Percentiles rank a stretch among this genome's conserved stretches.
These are phyloP conservation scores for Eciton burchellii DNA, from an alignment of 1,140 invertebrate genomes.

Conservation along the genomic window DNA sequence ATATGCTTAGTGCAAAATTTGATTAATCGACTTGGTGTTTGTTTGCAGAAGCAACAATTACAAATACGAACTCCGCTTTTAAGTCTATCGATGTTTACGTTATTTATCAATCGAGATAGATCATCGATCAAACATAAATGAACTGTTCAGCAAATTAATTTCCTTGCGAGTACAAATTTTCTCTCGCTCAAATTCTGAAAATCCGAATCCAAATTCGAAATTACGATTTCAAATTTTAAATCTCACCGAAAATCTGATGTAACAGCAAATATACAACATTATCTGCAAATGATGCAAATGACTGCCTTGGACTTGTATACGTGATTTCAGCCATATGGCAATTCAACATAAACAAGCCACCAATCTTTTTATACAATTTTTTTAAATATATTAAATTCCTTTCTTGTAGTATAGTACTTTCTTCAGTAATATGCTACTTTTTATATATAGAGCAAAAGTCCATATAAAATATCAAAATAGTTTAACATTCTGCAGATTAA, in stretches of 20 bases:
- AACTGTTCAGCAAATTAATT: not conserved
- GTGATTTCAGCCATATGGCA: conserved; percentile 21
- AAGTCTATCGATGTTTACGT: not conserved
- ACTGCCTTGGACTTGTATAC: not conserved
- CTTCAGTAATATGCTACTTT: conserved; percentile 66
- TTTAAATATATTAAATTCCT: conserved; percentile 62
- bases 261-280: too few species aligned
- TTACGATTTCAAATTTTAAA: not conserved
- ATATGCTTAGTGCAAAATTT: conserved; percentile 62
- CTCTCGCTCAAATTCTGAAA: not conserved
- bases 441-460: conserved; percentile 73
- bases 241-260: conserved; percentile 7
- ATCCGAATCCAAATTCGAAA: not conserved
- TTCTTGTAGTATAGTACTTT: conserved; percentile 72
- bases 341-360: conserved; percentile 54
- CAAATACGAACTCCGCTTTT: conserved; percentile 10
- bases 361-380: conserved; percentile 39
- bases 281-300: not conserved
- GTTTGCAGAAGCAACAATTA: conserved; percentile 67
- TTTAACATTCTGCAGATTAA: conserved; percentile 65
- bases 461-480: conserved; percentile 76
- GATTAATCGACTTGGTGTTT: conserved; percentile 71
- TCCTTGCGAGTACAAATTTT: not conserved
- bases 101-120: not conserved
- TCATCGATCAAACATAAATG: not conserved